Evolutionary conservation across 2,797 vertebrate species (phyloP).

Genomic region (Gymnocypris eckloni): DNA sequence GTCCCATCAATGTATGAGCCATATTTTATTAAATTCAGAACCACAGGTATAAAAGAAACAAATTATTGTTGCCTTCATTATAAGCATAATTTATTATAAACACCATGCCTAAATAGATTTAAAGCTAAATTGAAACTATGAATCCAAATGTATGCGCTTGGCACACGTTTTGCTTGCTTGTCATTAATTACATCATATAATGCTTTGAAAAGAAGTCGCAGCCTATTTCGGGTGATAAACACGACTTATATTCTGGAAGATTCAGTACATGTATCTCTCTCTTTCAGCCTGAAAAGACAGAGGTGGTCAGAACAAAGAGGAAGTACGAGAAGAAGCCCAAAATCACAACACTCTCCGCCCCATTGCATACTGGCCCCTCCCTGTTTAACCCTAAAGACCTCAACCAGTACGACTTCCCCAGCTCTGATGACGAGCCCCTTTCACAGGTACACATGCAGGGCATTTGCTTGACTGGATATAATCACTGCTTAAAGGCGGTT

Average conservation of each 20-base stretch:
- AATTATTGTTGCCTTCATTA: no score
- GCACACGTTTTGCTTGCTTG: no score
- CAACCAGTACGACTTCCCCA: constrained; percentile 99
- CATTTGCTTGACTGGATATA: background rate
- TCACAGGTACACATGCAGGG: constrained; percentile 83
- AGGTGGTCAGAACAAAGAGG: constrained; percentile 93
- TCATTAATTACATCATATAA: no score
- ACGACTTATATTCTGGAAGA: background rate
- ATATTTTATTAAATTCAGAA: background rate
- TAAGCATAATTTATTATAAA: background rate
- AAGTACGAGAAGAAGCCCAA: constrained; percentile 99
- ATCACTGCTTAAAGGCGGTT: background rate
- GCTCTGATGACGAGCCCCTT: constrained; percentile 95
- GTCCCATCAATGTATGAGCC: background rate
- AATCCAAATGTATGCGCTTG: no score
- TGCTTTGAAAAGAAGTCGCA: no score
- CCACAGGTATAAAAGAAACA: no score
- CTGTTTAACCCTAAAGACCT: constrained; percentile 97
- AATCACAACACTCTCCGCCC: constrained; percentile 81
- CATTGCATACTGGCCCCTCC: constrained; percentile 89
- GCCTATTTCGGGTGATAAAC: background rate
- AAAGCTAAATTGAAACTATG: background rate
- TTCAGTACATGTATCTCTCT: no score
- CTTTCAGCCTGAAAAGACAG: constrained; percentile 90
- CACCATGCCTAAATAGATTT: background rate